phyloP scores from a whole-genome alignment of 2,113 vertebrate species.

The Hippoglossus stenolepis region DNA sequence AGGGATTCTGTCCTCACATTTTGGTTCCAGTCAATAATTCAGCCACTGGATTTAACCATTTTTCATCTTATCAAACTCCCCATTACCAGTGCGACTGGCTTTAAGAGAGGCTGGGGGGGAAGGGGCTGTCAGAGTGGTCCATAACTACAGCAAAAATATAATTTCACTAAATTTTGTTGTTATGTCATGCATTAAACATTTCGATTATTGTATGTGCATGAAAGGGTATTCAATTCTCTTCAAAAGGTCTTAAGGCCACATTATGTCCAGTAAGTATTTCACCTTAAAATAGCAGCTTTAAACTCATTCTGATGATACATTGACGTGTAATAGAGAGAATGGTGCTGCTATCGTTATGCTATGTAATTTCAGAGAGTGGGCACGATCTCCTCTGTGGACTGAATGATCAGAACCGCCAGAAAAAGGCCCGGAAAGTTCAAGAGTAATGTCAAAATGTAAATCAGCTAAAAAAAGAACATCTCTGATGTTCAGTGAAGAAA shows the following conservation, averaged over 20 bases:
- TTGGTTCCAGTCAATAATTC: constrained; percentile 75
- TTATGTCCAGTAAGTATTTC: neutral
- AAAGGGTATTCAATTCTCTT: neutral
- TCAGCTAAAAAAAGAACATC: too few species aligned
- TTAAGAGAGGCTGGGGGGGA: neutral
- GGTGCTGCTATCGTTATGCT: too few species aligned
- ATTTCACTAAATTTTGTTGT: neutral
- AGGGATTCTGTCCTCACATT: constrained; percentile 59
- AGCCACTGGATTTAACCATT: constrained; percentile 58
- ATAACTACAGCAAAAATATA: constrained; percentile 1
- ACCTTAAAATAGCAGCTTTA: neutral
- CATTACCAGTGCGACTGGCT: constrained; percentile 17
- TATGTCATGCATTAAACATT: constrained; percentile 4
- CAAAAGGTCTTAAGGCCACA: neutral
- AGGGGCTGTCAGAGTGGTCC: neutral
- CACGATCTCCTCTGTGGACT: too few species aligned
- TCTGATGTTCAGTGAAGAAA: too few species aligned
- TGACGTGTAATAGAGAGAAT: neutral
- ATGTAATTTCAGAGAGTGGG: too few species aligned
- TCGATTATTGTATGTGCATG: neutral
- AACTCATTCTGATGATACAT: neutral
- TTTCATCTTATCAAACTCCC: constrained; percentile 56
- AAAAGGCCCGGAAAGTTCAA: too few species aligned
- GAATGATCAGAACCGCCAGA: too few species aligned
- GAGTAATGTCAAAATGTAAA: too few species aligned